These are phyloP conservation scores for Lepidocyrtoides sp. DNA, from an alignment of 2,888 invertebrate genomes.

Conservation along the genomic window DNA sequence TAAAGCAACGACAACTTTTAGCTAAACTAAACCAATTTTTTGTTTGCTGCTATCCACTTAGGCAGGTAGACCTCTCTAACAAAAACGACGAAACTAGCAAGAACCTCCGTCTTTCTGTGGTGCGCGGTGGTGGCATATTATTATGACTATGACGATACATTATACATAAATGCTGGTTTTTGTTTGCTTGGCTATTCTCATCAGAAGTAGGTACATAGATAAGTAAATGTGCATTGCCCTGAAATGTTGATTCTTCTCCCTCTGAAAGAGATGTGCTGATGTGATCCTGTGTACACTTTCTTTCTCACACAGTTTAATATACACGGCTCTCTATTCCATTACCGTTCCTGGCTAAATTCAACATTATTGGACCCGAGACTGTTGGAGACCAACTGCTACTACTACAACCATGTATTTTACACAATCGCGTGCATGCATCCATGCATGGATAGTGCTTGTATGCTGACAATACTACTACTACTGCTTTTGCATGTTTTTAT, in stretches of 20 bases:
- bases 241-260: not conserved
- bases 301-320: not conserved
- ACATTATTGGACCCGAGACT: not conserved
- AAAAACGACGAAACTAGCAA: slow-evolving; percentile 8
- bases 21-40: slow-evolving; percentile 18
- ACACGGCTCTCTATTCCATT: not conserved
- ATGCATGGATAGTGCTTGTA: slow-evolving; percentile 27
- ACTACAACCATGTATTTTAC: not conserved
- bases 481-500: not conserved
- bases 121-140: not conserved
- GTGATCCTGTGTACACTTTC: slow-evolving; percentile 25
- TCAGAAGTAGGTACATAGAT: slow-evolving; percentile 11
- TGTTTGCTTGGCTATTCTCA: not conserved
- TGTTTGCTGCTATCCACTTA: slow-evolving; percentile 4
- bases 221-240: slow-evolving; percentile 12
- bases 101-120: slow-evolving; percentile 6
- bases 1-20: not conserved
- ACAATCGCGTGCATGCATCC: not conserved
- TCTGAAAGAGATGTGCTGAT: slow-evolving; percentile 13
- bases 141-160: not conserved
- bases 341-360: not conserved
- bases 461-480: not conserved
- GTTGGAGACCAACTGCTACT: not conserved
- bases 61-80: not conserved
- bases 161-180: not conserved